phyloP scores from a whole-genome alignment of 2,113 vertebrate species.

The Castor canadensis region DNA sequence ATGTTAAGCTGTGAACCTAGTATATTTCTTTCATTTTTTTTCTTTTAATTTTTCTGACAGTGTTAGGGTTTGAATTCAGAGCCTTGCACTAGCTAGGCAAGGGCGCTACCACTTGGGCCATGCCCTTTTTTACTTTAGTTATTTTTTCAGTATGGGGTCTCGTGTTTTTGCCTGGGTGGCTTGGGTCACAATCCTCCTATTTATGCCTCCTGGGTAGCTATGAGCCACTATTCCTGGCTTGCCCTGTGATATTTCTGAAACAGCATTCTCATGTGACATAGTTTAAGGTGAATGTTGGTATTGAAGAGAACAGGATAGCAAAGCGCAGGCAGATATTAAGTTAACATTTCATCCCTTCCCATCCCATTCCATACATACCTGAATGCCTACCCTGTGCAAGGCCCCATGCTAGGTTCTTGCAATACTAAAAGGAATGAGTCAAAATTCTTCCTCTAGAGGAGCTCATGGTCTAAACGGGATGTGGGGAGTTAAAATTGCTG shows the following conservation, averaged over 20 bases:
- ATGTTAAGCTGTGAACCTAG: background rate
- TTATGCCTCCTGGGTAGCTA: no score
- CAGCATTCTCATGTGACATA: background rate
- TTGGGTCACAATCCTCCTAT: no score
- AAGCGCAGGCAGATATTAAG: background rate
- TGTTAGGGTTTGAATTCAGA: no score
- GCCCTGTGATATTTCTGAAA: background rate
- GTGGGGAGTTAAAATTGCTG: background rate
- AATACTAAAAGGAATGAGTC: background rate
- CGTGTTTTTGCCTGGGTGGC: no score
- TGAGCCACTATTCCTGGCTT: no score
- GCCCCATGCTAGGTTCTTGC: background rate
- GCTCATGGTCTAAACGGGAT: background rate
- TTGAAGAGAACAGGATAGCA: background rate
- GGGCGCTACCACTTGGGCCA: no score
- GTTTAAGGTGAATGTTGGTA: background rate
- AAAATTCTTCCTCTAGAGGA: background rate
- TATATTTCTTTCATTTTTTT: no score
- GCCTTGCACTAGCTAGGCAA: no score
- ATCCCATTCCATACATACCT: background rate
- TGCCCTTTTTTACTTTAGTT: no score
- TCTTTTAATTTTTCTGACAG: no score
- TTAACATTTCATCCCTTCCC: background rate
- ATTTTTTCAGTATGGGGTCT: no score
- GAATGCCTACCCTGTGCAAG: background rate